Conservation (phyloP, 2,113 vertebrate genomes). For the Lichenostomus cassidix region DNA sequence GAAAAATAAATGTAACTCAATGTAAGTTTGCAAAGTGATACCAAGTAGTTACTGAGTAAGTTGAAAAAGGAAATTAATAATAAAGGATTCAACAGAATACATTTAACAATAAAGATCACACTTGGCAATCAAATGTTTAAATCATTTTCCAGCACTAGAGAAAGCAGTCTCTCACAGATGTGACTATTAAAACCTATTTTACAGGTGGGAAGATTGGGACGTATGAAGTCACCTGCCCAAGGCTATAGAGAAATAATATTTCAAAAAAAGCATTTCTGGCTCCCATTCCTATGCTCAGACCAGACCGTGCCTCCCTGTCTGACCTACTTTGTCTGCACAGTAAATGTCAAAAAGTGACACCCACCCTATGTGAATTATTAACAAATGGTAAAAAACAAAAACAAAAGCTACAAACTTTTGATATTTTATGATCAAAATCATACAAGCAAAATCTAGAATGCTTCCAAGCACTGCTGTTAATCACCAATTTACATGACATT, state of each 20-base stretch:
- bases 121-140: background rate
- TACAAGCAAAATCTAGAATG: slow-evolving; percentile 8
- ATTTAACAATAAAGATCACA: background rate
- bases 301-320: slow-evolving; percentile 16
- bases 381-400: slow-evolving; percentile 27
- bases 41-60: background rate
- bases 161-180: background rate
- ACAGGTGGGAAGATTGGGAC: background rate
- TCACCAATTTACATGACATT: background rate
- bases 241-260: background rate
- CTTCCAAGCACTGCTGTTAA: background rate
- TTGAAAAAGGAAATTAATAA: background rate
- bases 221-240: background rate
- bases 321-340: slow-evolving; percentile 59
- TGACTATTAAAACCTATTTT: background rate
- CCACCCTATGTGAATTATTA: slow-evolving; percentile 23
- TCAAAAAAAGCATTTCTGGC: background rate
- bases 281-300: slow-evolving; percentile 57
- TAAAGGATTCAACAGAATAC: background rate
- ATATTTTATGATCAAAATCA: slow-evolving; percentile 43
- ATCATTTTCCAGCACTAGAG: background rate
- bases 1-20: slow-evolving; percentile 21
- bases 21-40: background rate
- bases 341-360: slow-evolving; percentile 46
- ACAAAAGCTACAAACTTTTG: slow-evolving; percentile 27